A percentile compares a stretch with the other conserved stretches of the same genome.
Evolutionary conservation across 2,113 vertebrate genomes (phyloP).

Genomic region (Chaetops frenatus): DNA sequence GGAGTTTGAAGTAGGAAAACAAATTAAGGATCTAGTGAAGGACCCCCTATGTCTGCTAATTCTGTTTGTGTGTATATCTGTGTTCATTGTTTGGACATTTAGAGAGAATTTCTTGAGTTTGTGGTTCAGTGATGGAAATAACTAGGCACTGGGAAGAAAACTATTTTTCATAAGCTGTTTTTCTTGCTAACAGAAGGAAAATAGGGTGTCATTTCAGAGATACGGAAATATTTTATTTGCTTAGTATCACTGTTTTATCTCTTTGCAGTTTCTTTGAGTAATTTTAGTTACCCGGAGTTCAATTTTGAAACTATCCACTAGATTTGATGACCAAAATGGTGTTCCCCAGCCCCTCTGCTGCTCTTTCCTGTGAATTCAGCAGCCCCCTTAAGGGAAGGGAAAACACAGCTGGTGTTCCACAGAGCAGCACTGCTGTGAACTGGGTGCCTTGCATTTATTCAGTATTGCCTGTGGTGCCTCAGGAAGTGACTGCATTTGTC

Average conservation of each 20-base stretch:
- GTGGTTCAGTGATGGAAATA: background rate
- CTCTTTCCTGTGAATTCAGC: background rate
- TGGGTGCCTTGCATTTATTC: background rate
- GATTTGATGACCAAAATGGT: background rate
- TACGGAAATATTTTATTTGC: background rate
- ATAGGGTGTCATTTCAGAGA: background rate
- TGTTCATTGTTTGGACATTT: background rate
- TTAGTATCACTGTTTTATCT: background rate
- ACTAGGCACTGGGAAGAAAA: background rate
- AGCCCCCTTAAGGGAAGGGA: background rate
- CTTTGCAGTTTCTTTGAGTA: background rate
- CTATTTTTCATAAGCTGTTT: background rate
- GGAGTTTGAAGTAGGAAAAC: background rate
- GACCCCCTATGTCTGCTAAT: fast-evolving
- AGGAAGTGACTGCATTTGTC: background rate
- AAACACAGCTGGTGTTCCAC: background rate
- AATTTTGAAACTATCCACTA: background rate
- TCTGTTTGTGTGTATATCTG: background rate
- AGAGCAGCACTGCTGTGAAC: background rate
- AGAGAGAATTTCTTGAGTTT: background rate
- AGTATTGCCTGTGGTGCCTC: background rate
- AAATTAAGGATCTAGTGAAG: background rate
- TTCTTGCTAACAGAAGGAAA: background rate
- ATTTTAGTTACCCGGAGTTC: background rate
- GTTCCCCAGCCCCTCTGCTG: background rate